These are phyloP conservation scores for Tetranychus urticae DNA, from an alignment of 1,140 invertebrate genomes.

Conservation along the genomic window DNA sequence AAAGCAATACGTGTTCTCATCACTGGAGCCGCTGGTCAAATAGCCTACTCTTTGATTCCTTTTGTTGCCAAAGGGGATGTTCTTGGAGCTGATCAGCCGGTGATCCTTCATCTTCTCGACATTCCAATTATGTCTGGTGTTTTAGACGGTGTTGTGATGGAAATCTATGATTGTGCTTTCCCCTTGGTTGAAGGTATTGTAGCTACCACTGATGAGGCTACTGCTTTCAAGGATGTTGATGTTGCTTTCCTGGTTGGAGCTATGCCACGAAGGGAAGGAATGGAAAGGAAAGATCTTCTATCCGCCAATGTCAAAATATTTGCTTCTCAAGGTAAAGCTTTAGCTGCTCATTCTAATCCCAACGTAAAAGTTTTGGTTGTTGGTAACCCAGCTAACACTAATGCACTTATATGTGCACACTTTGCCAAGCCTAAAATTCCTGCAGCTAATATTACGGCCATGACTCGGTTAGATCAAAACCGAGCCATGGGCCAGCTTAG, in stretches of 20 bases:
- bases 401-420: conserved; percentile 82
- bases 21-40: conserved; percentile 94
- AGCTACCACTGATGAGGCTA: conserved; percentile 58
- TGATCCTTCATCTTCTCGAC: conserved; percentile 77
- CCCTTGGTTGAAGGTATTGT: conserved; percentile 62
- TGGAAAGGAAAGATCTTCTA: conserved; percentile 90
- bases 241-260: conserved; percentile 95
- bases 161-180: conserved; percentile 81
- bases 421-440: conserved; percentile 87
- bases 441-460: conserved; percentile 83
- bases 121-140: conserved; percentile 84
- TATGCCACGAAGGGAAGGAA: conserved; percentile 93
- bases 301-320: conserved; percentile 98
- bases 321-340: conserved; percentile 69
- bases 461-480: conserved; percentile 96
- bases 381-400: conserved; percentile 98
- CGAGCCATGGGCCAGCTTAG: conserved; percentile 57
- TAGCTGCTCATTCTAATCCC: conserved; percentile 79
- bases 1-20: conserved; percentile 42
- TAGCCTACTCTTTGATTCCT: conserved; percentile 86
- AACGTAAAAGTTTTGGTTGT: conserved; percentile 83
- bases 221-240: conserved; percentile 84
- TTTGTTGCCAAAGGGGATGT: conserved; percentile 87
- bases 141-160: conserved; percentile 88
- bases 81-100: conserved; percentile 67